Base-by-base conservation (phyloP, 2,113 vertebrate species). In the Herpailurus yagouaroundi region DNA sequence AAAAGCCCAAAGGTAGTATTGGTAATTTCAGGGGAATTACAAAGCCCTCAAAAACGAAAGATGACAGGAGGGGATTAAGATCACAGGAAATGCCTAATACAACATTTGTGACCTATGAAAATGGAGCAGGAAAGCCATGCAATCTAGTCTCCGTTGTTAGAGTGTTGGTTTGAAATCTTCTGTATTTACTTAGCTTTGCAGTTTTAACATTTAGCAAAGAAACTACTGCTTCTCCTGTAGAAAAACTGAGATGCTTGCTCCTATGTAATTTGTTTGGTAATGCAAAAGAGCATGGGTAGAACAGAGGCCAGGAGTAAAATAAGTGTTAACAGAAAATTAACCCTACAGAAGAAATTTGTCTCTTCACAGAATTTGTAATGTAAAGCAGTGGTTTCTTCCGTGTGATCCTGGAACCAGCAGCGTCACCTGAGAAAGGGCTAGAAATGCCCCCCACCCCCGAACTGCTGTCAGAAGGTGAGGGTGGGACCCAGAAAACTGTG, bases 401-500 rank as follows among this genome's bases (percentile, higher is more conserved):
- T 15, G 5, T 29, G n/a, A 1, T 86, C 21, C 7, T 48, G 50
- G 19, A 7, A 33, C 1, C 11, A 52, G 60, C 7, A 83, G 15
- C 2, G 0, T 71, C 7, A 31, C 8, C 13, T 41, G 31, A 66
- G 13, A 38, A n/a, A 77, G 23, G 11, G 10, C 11, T 27, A 83
- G 13, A 52, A 50, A n/a, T 71, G 5, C 0, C 36, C 27, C 8
- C 25, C 19, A 21, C 38, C 25, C 12, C 29, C 38, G 19, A 41
- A 2, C 25, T 45, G 6, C 2, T 15, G 14, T 73, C 31, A 80
- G 38, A 36, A 63, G 33, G 1, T 15, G 23, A 64, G n/a, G 7
- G 1, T 0, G 3, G 33, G 52, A 21, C 3, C 6, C 8, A 31
- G 71, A 23, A 13, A 23, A 4, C 29, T 23, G 8, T 48, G 50